Evolutionary conservation across 2,888 invertebrate species (phyloP), one percentile per base, ranked within the genome.

Genomic region (Rotaria sp.): DNA sequence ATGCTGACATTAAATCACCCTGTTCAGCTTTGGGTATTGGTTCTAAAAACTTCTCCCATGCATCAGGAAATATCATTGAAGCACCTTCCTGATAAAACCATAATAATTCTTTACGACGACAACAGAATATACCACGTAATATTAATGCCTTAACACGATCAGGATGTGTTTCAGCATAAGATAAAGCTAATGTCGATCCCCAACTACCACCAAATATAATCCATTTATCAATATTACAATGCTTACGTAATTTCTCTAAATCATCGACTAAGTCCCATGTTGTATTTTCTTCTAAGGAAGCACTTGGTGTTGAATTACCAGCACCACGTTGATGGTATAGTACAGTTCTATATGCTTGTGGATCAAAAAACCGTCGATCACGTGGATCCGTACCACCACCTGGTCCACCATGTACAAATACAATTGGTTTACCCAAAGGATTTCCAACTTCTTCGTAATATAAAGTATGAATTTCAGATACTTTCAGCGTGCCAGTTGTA

Each of bases 151-250:
- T 90, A 8, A 90, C 90, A 84, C 88, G 87, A 86, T 89, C 88
- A 7, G 90, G 90, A 84, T 90, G 89, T 26, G 89, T 88, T 87
- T 90, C 88, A 26, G 90, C 89, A 87, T 90, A 90, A 18, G 0
- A 88, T 88, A 26, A 90, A 8, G 89, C 87, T 52, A 90, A 88
- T 0, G 89, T 89, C 0, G 90, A 90, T 0, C 90, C 90, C 90
- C 90, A 90, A 86, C 90, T 90, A 3, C 90, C 90, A 11, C 90
- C 90, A 88, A 90, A 90, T 48, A 90, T 90, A 26, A 90, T 89
- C 90, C 90, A 90, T 85, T 88, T 89, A 11, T 90, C 89, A 45
- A 90, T 89, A 11, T 88, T 88, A 48, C 90, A 88, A 59, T 90
- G 89, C 35, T 88, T 87, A 45, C 90, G 87, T 35, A 90, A 87